Base-by-base conservation (phyloP, 2,888 invertebrate species). In the Sylvicola cinctus region DNA sequence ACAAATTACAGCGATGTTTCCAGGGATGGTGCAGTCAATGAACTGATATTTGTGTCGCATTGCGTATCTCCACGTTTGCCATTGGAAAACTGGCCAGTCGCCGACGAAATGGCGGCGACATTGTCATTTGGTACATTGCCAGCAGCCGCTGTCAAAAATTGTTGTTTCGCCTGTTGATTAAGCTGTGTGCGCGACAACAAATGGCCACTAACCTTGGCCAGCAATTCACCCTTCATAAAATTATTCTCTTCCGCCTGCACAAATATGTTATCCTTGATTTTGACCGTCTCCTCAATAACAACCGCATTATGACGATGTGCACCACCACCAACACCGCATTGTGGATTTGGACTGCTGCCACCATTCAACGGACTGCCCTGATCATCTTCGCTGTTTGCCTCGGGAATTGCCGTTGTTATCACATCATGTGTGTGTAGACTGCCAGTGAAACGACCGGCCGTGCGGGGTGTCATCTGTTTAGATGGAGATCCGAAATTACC, bases 361-460 rank as follows among this genome's bases (percentile, higher is more conserved):
- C 32, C 29, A 29, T 32, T 12, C 28, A 16, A 17, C 16, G 29
- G 23, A 34, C 28, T 27, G 26, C 61, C 40, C 61, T 61, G 32
- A 48, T 83, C 83, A 48, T 74, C 75, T 48, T 80, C 80, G 47
- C 77, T 74, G 46, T 68, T 65, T 43, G 76, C 85, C 62, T 87
- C 85, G 28, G 74, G 74, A 52, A 87, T 87, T 37, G 84, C 81
- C 31, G 79, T 77, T 29, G 84, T 81, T 48, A 87, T 68, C 34
- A 85, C 80, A 47, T 85, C 81, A 8, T 28, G 32, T 15, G 78
- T 80, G 45, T 83, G 63, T 2, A 75, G 77, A 43, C 71, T 74
- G 20, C 20, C 20, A 26, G 74, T 66, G 46, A 77, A 75, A 41
- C 75, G 61, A 39, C 68, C 70, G 20, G 20, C 20, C 1, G 76